These are phyloP conservation scores for Pandemis heparana DNA, from an alignment of 2,888 invertebrate species.

Conservation along the genomic window DNA sequence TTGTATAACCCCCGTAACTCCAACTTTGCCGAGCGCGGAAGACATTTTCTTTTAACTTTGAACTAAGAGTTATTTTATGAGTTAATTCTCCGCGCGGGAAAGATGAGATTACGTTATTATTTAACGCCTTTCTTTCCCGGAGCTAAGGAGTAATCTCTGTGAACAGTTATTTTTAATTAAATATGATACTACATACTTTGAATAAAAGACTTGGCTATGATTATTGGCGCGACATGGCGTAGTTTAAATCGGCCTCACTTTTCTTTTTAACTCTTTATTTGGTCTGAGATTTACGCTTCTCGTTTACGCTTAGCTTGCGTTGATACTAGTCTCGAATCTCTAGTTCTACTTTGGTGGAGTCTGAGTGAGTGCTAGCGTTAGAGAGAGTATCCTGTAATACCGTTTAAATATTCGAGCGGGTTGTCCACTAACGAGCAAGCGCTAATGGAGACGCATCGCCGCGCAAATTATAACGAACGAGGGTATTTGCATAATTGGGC, in stretches of 20 bases:
- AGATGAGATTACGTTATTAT: slow-evolving; percentile 15
- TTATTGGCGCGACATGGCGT: no score
- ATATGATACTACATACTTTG: neutral
- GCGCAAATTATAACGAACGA: slow-evolving; percentile 31
- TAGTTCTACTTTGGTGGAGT: no score
- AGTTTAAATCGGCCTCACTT: no score
- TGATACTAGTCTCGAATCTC: no score
- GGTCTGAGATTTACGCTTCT: no score
- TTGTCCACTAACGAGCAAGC: slow-evolving; percentile 22
- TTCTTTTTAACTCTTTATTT: no score
- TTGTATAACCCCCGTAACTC: slow-evolving; percentile 17
- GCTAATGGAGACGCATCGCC: slow-evolving; percentile 32
- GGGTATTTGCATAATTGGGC: slow-evolving; percentile 31
- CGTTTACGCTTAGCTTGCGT: no score
- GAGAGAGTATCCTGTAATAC: neutral
- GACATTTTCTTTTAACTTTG: slow-evolving; percentile 15
- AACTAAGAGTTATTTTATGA: slow-evolving; percentile 23
- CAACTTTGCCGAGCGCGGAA: slow-evolving; percentile 18
- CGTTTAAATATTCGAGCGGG: slow-evolving; percentile 10
- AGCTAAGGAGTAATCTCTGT: slow-evolving; percentile 7
- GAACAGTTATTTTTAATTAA: slow-evolving; percentile 28
- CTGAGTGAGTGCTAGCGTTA: no score
- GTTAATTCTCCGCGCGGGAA: slow-evolving; percentile 6
- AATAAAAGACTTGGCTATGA: neutral
- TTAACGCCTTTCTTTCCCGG: slow-evolving; percentile 8